Percentiles rank a stretch among this genome's conserved stretches.
Evolutionary conservation across 2,113 vertebrate genomes (phyloP).

Genomic region (Pomatorhinus ruficollis): DNA sequence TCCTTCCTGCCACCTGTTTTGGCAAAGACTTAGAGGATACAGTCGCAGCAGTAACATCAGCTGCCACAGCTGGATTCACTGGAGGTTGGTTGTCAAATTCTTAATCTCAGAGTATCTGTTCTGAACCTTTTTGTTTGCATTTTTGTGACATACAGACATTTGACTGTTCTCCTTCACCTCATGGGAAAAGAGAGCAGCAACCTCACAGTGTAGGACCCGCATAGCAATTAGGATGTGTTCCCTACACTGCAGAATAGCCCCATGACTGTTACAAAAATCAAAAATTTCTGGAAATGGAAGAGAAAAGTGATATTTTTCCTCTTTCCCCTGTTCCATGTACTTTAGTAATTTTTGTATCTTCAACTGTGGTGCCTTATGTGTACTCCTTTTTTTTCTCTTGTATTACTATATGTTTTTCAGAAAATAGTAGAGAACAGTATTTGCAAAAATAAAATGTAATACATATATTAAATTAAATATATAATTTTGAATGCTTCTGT

Average conservation of each 20-base stretch:
- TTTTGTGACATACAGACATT: neutral
- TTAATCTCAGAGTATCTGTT: neutral
- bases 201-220: neutral
- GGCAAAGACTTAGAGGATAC: neutral
- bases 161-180: neutral
- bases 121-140: neutral
- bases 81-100: constrained; percentile 16
- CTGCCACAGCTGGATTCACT: constrained; percentile 49
- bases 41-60: neutral
- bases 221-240: neutral
- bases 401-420: neutral
- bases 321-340: neutral
- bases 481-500: neutral
- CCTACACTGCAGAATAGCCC: neutral
- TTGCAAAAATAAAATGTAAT: neutral
- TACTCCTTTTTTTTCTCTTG: neutral
- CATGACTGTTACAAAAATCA: neutral
- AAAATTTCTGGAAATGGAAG: neutral
- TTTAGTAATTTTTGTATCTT: neutral
- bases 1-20: constrained; percentile 65
- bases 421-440: neutral
- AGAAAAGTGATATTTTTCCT: neutral
- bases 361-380: neutral
- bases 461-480: neutral
- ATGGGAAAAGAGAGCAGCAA: neutral